A percentile compares a stretch with the other conserved stretches of the same genome.
phyloP scores from a whole-genome alignment of 2,888 invertebrate genomes.

The Troides helena region DNA sequence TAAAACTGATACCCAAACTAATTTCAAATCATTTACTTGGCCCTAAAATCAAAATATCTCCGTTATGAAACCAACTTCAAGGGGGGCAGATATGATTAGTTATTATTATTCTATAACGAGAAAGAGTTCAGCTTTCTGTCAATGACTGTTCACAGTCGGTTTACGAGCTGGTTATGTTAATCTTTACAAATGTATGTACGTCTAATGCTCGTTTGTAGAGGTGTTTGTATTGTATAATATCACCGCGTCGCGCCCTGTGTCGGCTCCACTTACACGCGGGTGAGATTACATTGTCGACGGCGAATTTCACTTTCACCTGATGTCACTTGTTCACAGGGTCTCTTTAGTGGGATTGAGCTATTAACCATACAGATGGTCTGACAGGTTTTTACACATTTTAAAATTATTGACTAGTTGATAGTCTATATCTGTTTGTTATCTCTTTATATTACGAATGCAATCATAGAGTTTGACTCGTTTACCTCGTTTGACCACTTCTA shows the following conservation, averaged over 20 bases:
- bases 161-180: not conserved
- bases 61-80: no score
- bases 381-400: not conserved
- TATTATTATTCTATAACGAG: no score
- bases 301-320: conserved; percentile 35
- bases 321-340: conserved; percentile 30
- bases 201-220: conserved; percentile 5
- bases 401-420: not conserved
- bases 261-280: conserved; percentile 43
- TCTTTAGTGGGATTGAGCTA: conserved; percentile 13
- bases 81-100: no score
- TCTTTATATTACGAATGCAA: not conserved
- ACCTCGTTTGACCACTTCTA: no score
- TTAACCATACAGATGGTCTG: not conserved
- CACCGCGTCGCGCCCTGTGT: conserved; percentile 39
- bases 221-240: conserved; percentile 43
- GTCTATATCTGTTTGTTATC: not conserved
- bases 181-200: not conserved
- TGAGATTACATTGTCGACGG: conserved; percentile 55
- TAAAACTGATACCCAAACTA: no score
- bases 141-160: not conserved
- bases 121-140: not conserved
- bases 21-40: no score
- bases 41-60: no score
- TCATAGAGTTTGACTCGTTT: no score